Evolutionary conservation across 2,888 invertebrate genomes (phyloP), one percentile per base, ranked within the genome.

Genomic region (Cephalotes varians): DNA sequence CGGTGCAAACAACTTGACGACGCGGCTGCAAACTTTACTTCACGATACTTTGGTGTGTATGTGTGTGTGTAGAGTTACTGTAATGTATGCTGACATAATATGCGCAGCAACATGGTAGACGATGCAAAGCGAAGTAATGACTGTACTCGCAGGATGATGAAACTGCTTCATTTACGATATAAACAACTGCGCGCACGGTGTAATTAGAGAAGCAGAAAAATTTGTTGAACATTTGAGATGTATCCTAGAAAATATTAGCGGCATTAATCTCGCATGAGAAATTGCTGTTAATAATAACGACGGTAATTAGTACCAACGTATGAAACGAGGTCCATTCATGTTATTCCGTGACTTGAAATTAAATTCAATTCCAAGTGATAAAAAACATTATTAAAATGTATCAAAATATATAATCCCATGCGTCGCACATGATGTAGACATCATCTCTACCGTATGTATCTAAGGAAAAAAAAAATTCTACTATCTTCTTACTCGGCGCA

Each of bases 111-210:
- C 62, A 58, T 18, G 9, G 49, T 56, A 18, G 62, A 34, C 47
- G 79, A 37, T 25, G 56, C 37, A 58, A 58, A 31, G 40, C 44
- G 54, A 60, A 77, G 54, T 65, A 79, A 64, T 81, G 79, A 65
- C 62, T 62, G 31, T 54, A 7, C 37, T 25, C 37, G 64, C 34
- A 54, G 7, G n/a, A 64, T 34, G 62, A 44, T 60, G 54, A 77
- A 47, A 31, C 73, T 56, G 56, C 73, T 79, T 72, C 74, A 69
- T 79, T 72, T 79, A 56, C 40, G 71, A 54, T 69, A 54, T 69
- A 54, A 67, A 67, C 37, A 67, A 76, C 51, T 15, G 28, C 60
- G 56, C 47, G 18, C 60, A 9, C 44, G 28, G n/a, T 15, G 40
- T n/a, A 76, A 76, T 76, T 76, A 67, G 76, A n/a, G 21, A 15